These are phyloP conservation scores for Erinaceus europaeus DNA, from an alignment of 2,113 vertebrate species.

Conservation along the genomic window DNA sequence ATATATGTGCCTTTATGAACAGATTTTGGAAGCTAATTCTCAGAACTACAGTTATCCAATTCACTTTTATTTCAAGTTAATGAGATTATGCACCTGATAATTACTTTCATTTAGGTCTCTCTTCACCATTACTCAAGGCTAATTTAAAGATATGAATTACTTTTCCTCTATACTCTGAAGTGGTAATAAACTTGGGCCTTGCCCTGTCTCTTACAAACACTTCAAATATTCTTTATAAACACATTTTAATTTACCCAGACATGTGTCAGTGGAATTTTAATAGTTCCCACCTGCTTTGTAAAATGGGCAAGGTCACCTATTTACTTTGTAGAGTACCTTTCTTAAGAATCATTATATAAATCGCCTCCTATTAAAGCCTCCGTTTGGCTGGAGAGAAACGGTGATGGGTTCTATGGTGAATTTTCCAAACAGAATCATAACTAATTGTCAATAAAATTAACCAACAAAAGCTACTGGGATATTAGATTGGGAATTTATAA, in stretches of 20 bases:
- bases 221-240: slow-evolving; percentile 20
- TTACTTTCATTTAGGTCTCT: slow-evolving; percentile 25
- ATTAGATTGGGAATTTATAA: not conserved
- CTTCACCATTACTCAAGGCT: slow-evolving; percentile 22
- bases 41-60: not conserved
- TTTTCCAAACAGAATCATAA: not conserved
- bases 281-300: not conserved
- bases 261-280: not conserved
- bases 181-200: not conserved
- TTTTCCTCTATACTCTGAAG: slow-evolving; percentile 3
- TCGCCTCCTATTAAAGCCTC: not conserved
- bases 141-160: slow-evolving; percentile 53
- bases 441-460: not conserved
- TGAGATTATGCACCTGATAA: slow-evolving; percentile 50
- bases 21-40: slow-evolving; percentile 17
- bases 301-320: not conserved
- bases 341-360: not conserved
- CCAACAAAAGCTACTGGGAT: not conserved
- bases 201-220: not conserved
- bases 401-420: not conserved
- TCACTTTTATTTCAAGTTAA: slow-evolving; percentile 57
- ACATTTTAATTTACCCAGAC: not conserved
- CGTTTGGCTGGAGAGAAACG: too few relatives aligned
- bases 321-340: not conserved
- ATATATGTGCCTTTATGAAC: not conserved